Evolutionary conservation across 2,797 vertebrate genomes (phyloP).

Genomic region (Takifugu ocellatus): DNA sequence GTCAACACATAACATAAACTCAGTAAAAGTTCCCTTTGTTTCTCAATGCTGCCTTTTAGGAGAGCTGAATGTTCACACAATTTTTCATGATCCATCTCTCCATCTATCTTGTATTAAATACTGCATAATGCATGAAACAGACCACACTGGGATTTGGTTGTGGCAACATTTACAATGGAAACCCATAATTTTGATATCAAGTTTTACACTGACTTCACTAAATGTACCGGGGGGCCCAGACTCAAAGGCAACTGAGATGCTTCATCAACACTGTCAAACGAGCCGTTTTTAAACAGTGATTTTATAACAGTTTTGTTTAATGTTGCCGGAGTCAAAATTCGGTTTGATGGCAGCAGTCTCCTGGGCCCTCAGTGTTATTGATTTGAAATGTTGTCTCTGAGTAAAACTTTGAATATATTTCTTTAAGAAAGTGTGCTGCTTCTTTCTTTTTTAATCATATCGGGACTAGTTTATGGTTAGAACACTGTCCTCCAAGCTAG

Average conservation of each 20-base stretch:
- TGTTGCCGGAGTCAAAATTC: conserved; percentile 66
- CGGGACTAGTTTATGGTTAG: not conserved
- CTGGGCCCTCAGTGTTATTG: conserved; percentile 67
- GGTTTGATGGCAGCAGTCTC: conserved; percentile 73
- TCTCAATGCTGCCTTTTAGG: no score
- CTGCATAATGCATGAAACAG: not conserved
- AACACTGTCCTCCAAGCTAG: not conserved
- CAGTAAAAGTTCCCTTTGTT: no score
- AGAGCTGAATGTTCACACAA: no score
- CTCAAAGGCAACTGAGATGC: conserved; percentile 68
- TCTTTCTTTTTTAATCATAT: not conserved
- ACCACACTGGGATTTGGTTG: not conserved
- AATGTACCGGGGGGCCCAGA: conserved; percentile 57
- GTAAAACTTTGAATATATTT: conserved; percentile 54
- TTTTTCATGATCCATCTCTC: no score
- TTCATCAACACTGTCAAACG: conserved; percentile 75
- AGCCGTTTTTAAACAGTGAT: conserved; percentile 59
- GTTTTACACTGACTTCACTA: conserved; percentile 39
- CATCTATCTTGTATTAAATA: no score
- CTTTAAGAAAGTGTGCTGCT: not conserved
- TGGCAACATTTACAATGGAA: conserved; percentile 5
- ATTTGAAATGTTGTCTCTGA: conserved; percentile 74
- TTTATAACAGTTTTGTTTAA: conserved; percentile 60
- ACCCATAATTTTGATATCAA: conserved; percentile 2
- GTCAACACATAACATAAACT: no score